Base-by-base conservation (phyloP, 2,888 invertebrate genomes). In the Euplagia quadripunctaria region DNA sequence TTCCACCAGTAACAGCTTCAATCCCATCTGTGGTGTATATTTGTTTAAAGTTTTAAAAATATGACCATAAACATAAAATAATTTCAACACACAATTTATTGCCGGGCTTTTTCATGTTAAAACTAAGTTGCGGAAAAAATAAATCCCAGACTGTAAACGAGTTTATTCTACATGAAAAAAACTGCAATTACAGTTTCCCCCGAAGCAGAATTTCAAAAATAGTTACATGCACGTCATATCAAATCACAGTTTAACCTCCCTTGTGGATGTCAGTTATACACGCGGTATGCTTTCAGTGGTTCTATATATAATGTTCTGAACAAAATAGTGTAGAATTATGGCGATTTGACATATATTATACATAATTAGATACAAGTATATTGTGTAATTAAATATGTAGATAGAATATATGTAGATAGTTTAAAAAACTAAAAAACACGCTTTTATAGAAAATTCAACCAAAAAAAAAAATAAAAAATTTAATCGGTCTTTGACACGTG, bases 101-200 rank as follows among this genome's bases (percentile, higher is more conserved):
- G n/a, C 16, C 8, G 17, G 4, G n/a, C 14, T 46, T 61, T 58
- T 61, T 61, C 58, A 61, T 14, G 20, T 17, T 49, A 31, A 43
- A 69, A 49, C 31, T 58, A 16, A 14, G 16, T 31, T 46, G 61
- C 43, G 12, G 61, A 69, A 69, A 58, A 55, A 43, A 52, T 69
- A 58, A 58, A 61, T 43, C 42, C 8, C 46, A 31, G 16, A 20
- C 17, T 49, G 17, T 51, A 70, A 70, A 70, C 70, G 31, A 51
- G 51, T 43, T 64, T 70, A 41, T 70, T 70, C 61, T 69, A 61
- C 69, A 61, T 31, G 69, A 61, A 69, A 69, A 61, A 68, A 69
- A 69, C 69, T 69, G 69, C 69, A 69, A 69, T 69, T 69, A 69
- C 61, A 46, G 12, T 69, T 61, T 20, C 46, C 69, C 68, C 17